Evolutionary conservation across 2,113 vertebrate genomes (phyloP).

Genomic region (Larimichthys polyactis): DNA sequence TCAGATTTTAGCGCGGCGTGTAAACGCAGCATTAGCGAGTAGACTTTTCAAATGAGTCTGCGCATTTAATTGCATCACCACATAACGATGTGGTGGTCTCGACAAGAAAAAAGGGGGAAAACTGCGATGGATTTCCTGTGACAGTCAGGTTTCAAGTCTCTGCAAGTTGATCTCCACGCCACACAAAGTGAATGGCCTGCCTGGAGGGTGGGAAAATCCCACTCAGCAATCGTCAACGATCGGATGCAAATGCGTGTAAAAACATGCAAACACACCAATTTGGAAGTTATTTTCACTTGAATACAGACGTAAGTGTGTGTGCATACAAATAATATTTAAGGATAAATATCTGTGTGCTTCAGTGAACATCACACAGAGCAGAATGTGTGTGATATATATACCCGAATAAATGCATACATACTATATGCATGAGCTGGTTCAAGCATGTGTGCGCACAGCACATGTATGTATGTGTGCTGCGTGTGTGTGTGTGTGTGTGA

Average conservation of each 20-base stretch:
- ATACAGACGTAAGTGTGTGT: not conserved
- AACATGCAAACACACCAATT: conserved; percentile 20
- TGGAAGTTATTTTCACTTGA: conserved; percentile 7
- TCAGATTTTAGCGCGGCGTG: not conserved
- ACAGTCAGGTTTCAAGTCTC: conserved; percentile 11
- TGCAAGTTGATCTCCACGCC: conserved; percentile 18
- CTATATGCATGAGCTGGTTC: not conserved
- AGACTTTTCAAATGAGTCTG: conserved; percentile 1
- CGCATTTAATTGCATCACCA: not conserved
- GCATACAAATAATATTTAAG: not conserved
- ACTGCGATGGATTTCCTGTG: not conserved
- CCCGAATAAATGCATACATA: not conserved
- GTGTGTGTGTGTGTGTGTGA: conserved; percentile 32
- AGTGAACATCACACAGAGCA: not conserved
- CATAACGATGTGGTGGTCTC: not conserved
- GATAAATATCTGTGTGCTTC: not conserved
- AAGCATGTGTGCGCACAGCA: not conserved
- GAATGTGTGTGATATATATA: conserved; percentile 1
- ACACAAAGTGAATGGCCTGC: not conserved
- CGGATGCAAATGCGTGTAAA: conserved; percentile 23
- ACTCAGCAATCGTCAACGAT: not conserved
- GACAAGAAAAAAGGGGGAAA: not conserved
- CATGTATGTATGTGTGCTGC: conserved; percentile 4
- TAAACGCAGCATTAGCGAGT: not conserved
- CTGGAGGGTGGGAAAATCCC: conserved; percentile 21